Base-by-base conservation (phyloP, 2,888 invertebrate genomes). In the Pristionchus maxplancki region DNA sequence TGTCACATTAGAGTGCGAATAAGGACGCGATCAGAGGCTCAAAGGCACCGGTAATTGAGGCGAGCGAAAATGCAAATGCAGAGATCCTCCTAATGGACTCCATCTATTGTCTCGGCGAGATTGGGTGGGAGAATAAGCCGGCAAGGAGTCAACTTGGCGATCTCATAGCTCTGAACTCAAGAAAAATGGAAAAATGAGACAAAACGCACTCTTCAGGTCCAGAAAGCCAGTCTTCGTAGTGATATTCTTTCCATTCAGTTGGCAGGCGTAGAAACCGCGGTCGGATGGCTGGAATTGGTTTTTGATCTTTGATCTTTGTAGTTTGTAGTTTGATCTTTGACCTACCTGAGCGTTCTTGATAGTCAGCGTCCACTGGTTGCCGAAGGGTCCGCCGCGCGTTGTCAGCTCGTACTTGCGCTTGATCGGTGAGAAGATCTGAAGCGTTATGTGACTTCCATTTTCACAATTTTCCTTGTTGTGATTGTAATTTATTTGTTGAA, bases 281-380 rank as follows among this genome's bases (percentile, higher is more conserved):
- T 98, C 98, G 94, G 97, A 97, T 95, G 97, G 97, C 92, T 93
- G 90, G 44, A 8, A 4, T 58, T n/a, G 58, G 34, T 37, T 9
- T 37, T 71, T 37, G 37, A 71, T 31, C 37, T 58, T 24, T 58
- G 53, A 58, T 58, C 58, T 58, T 20, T 40, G 44, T n/a, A 67
- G 28, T 15, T 85, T 31, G 28, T n/a, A 85, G 15, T 58, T 58
- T 4, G 15, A 67, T 67, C 40, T 44, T 28, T 40, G 78, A 44
- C n/a, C 78, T 78, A 93, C 93, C 94, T 97, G 97, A 90, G 97
- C 97, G 93, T 97, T 96, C 94, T 96, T 97, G 95, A 98, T 97
- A 95, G 97, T 97, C 90, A 98, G 96, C 95, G 97, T 97, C 98
- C 98, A 98, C 93, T 97, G 97, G 94, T 97, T 97, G 94, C 96